These are phyloP conservation scores for Dysdera silvatica DNA, from an alignment of 1,140 invertebrate genomes.

Conservation along the genomic window DNA sequence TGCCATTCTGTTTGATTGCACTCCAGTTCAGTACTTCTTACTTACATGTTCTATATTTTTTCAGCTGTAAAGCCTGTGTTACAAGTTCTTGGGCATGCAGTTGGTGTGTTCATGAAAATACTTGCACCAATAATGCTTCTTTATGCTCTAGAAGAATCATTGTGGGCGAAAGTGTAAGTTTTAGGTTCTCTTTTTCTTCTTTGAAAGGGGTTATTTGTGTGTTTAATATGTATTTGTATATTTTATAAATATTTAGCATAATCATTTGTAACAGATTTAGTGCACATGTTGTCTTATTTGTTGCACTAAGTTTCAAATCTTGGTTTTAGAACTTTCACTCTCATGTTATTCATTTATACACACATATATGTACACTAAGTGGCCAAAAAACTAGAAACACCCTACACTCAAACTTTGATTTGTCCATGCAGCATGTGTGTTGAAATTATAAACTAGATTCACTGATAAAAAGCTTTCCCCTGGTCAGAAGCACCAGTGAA, in stretches of 20 bases:
- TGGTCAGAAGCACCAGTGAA: no score
- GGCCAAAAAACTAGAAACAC: no score
- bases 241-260: background rate
- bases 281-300: background rate
- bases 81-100: constrained; percentile 83
- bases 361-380: no score
- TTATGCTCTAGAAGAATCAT: constrained; percentile 72
- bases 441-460: no score
- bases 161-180: constrained; percentile 56
- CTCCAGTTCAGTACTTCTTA: background rate
- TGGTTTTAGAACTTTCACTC: background rate
- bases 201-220: no score
- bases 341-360: no score
- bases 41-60: constrained; percentile 1
- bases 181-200: background rate
- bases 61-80: constrained; percentile 69
- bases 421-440: no score
- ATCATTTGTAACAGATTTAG: background rate
- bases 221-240: background rate
- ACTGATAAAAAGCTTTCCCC: no score
- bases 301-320: background rate
- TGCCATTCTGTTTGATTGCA: no score
- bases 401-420: no score
- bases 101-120: constrained; percentile 94
- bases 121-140: constrained; percentile 78